A percentile compares a stretch with the other conserved stretches of the same genome.
Conservation (phyloP, 2,113 vertebrate species). For the Aegypius monachus region DNA sequence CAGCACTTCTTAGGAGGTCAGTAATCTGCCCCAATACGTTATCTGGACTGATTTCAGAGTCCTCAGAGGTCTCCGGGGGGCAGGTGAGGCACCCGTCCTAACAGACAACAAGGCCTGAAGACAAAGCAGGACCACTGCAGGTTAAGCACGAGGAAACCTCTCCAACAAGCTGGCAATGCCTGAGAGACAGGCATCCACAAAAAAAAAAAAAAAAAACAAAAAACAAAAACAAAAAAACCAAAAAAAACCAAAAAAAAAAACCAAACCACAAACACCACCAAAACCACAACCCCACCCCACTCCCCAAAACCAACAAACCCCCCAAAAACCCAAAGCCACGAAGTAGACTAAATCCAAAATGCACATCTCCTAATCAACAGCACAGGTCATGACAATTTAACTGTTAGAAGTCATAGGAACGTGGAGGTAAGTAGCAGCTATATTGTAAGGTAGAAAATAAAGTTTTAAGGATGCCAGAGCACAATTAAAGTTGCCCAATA, state of each 20-base stretch:
- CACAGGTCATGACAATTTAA: not conserved
- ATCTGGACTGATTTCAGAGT: not conserved
- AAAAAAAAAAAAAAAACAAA: too few relatives aligned
- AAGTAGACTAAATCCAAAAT: not conserved
- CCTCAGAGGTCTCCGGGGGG: not conserved
- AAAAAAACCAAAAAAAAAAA: too few relatives aligned
- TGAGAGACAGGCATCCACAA: not conserved
- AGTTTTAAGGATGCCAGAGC: not conserved
- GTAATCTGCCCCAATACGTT: rapidly evolving
- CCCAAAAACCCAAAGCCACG: too few relatives aligned
- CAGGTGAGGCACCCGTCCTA: rapidly evolving
- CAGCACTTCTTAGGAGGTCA: not conserved
- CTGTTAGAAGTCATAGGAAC: not conserved
- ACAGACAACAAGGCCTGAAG: rapidly evolving
- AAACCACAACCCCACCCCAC: too few relatives aligned
- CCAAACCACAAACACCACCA: too few relatives aligned
- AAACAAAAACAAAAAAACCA: not conserved
- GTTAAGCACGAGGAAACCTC: rapidly evolving
- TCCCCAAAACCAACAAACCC: too few relatives aligned
- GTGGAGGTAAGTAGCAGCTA: not conserved
- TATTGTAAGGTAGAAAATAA: not conserved
- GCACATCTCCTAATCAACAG: not conserved
- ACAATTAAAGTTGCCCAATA: not conserved
- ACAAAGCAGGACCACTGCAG: not conserved
- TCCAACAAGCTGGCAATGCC: not conserved